Base-by-base conservation (phyloP, 2,113 vertebrate genomes). In the Petrocephalus zakoni region DNA sequence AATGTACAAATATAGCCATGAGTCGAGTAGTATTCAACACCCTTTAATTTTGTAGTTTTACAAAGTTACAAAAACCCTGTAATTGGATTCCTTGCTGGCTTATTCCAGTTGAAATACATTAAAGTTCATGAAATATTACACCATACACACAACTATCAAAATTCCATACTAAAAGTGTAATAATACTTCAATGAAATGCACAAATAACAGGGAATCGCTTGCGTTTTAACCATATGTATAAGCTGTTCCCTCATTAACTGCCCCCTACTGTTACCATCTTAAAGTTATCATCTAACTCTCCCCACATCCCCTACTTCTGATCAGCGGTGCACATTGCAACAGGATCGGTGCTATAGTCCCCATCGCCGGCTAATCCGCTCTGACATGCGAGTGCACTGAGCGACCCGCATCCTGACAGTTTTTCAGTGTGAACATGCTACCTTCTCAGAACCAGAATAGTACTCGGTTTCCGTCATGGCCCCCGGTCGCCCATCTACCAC, bases 291-390 rank as follows among this genome's bases (percentile, higher is more conserved):
- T 42, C 72, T 42, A 78, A 34, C 34, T 78, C 29, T 78, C 72
- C 34, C 37, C 72, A 78, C 34, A 34, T 78, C 4, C 72, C 34
- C 5, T 42, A 75, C 68, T 75, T 34, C 68, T 75, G 68, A 78
- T 78, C 72, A 78, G 72, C 34, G 72, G 72, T 78, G 72, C 72
- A 42, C 72, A 42, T 78, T 78, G 72, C 72, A 78, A 78, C 72
- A 78, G 37, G 72, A 15, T 78, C 19, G 17, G 34, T 78, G 72
- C 72, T 37, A 78, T 42, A 78, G 72, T 78, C 19, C 42, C 72
- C 72, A 78, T 78, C 72, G 34, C 29, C 2, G 72, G 72, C 72
- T 78, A 78, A 78, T 78, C 17, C 34, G 34, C 11, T 78, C 72
- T 78, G 72, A 78, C 72, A 78, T 42, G 29, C 17, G 72, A 78